Base-by-base conservation (phyloP, 1,140 invertebrate genomes). In the Drosophila bipectinata region DNA sequence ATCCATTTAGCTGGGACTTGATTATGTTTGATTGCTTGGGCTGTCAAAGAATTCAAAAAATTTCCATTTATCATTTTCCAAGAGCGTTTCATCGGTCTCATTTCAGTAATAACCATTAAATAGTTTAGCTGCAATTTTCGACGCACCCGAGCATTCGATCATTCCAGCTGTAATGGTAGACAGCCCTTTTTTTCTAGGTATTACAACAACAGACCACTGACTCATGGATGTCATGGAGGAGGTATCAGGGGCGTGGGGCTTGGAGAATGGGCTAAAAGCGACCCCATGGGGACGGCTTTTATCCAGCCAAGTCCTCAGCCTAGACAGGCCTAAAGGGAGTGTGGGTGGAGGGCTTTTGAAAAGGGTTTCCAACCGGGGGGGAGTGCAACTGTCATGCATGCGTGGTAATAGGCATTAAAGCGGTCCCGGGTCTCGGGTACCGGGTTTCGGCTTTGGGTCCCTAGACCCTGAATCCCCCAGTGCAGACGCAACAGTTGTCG, bases 331-430 rank as follows among this genome's bases (percentile, higher is more conserved):
- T 9, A 39, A 34, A 45, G 37, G 54, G 34, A 75, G 64, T 68
- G 63, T 63, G 67, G 62, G 76, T 71, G 68, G 52, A 44, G 59
- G 60, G 34, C 10, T n/a, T 37, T 37, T 37, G 56, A 39, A 44
- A 53, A 51, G 60, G 34, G 18, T 7, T 41, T n/a, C 41, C 8
- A 1, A 5, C 4, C 4, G 14, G 14, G 41, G 39, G 45, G 49
- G 67, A 57, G 32, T n/a, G 44, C 30, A 60, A 52, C 81, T 87
- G 81, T 74, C 82, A 84, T 84, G 82, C 81, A 87, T 87, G 82
- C 81, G 68, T 81, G 74, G 83, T 87, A 85, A 85, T 85, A 87
- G 80, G 78, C 82, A 85, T 78, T 75, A 68, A 78, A 76, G 64
- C 82, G 64, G 58, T 45, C 71, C 59, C 74, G 39, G 57, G 51